phyloP scores from a whole-genome alignment of 2,888 invertebrate genomes.

The Tillus elongatus region DNA sequence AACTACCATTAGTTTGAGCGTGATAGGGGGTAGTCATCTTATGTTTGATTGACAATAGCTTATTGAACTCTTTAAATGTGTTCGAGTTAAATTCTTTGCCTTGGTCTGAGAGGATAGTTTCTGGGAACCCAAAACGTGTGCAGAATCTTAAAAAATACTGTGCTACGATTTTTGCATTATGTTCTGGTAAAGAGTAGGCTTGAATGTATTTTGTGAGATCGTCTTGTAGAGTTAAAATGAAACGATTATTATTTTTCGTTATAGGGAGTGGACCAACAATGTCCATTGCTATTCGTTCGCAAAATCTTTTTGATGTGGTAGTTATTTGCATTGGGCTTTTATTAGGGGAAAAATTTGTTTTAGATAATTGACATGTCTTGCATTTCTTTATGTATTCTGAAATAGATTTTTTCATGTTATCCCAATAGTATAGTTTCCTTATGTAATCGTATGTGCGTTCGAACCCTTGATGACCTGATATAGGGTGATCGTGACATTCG shows the following conservation, averaged over 20 bases:
- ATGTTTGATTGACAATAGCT: constrained; percentile 1
- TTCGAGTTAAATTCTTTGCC: constrained; percentile 25
- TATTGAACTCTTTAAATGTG: constrained; percentile 25
- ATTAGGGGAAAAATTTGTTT: background rate
- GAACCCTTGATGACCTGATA: background rate
- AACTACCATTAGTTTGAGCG: constrained; percentile 2
- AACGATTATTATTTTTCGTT: constrained; percentile 21
- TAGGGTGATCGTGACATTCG: background rate
- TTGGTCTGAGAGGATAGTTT: constrained; percentile 26
- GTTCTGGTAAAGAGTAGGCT: constrained; percentile 27
- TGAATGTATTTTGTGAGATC: constrained; percentile 30
- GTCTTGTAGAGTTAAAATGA: constrained; percentile 25
- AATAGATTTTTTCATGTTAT: background rate
- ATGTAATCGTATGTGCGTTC: background rate
- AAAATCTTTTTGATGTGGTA: constrained; percentile 21
- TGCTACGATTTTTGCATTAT: constrained; percentile 28
- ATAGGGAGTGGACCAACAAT: constrained; percentile 26
- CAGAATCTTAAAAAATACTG: constrained; percentile 22
- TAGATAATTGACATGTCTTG: background rate
- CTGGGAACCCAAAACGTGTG: constrained; percentile 25
- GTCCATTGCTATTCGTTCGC: constrained; percentile 25
- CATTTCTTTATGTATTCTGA: background rate
- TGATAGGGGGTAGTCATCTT: constrained; percentile 1
- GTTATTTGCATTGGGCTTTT: constrained; percentile 28
- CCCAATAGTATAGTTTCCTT: background rate